Conservation (phyloP, 2,797 vertebrate species). For the Oreochromis mossambicus region DNA sequence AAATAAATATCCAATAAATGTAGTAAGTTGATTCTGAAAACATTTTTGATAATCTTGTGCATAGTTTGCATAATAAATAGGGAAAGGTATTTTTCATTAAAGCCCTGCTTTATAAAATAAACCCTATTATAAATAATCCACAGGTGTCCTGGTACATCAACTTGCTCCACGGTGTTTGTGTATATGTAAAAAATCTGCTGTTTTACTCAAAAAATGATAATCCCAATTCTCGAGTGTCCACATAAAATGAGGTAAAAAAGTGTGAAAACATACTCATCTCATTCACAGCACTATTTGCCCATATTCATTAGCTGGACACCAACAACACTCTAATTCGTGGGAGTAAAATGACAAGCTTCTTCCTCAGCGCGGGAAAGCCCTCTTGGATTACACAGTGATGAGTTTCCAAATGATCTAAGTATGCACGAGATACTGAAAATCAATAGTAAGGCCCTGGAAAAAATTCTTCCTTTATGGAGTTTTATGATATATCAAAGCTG, state of each 20-base stretch:
- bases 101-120: neutral
- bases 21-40: neutral
- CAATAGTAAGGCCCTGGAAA: neutral
- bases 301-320: constrained; percentile 50
- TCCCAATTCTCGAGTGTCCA: neutral
- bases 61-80: neutral
- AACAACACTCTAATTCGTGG: constrained; percentile 49
- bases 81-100: neutral
- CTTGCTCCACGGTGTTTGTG: neutral
- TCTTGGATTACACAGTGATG: neutral
- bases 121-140: neutral
- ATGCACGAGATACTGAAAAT: neutral
- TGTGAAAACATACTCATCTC: neutral
- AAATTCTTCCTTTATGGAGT: neutral
- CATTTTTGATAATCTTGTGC: neutral
- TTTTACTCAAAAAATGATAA: neutral
- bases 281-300: neutral
- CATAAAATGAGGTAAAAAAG: neutral
- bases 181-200: neutral
- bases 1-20: neutral
- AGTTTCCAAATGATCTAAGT: constrained; percentile 22
- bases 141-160: constrained; percentile 30
- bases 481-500: neutral
- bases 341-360: constrained; percentile 25
- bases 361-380: constrained; percentile 55